Base-by-base conservation (phyloP, 2,888 invertebrate genomes). In the Amblyjoppa proteus region DNA sequence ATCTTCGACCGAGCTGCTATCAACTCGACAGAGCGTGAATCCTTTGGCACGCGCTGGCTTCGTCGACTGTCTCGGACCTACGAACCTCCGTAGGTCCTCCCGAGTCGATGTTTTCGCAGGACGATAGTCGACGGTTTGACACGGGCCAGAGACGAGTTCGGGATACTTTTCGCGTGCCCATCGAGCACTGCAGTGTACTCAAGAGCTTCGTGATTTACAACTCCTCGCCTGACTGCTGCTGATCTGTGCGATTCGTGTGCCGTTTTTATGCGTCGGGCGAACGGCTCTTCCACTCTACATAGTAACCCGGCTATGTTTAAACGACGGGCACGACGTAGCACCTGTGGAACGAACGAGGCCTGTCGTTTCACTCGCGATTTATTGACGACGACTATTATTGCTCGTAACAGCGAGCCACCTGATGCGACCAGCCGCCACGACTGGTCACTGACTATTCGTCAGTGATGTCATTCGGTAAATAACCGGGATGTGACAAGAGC, bases 91-190 rank as follows among this genome's bases (percentile, higher is more conserved):
- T 49, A 3, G n/a, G 25, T 49, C 73, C 68, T 53, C 38, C 41
- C n/a, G 79, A 70, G 38, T 70, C 79, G 69, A 79, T 61, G 31
- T 28, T 70, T 45, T 41, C 61, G 61, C 69, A 41, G 51, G 28
- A 16, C 20, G 66, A 75, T 56, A 56, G 11, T 64, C 25, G 64
- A 53, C 74, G 41, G 66, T 41, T 75, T 71, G 64, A 56, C 78
- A 85, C 74, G 64, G 64, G 41, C 56, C 49, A 49, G 61, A 28
- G 49, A 49, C 20, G 13, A 61, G 53, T 61, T 81, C 51, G 74
- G 20, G 73, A 68, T 77, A 69, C 68, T 78, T 64, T 70, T 70
- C 69, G 85, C 70, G 78, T 75, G 81, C 78, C 81, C 81, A 85
- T 85, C 81, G 81, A 81, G 78, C 82, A 77, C 61, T 20, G 49